Percentiles rank a stretch among this genome's conserved stretches.
phyloP scores from a whole-genome alignment of 2,797 vertebrate species.

The Amniataba percoides region DNA sequence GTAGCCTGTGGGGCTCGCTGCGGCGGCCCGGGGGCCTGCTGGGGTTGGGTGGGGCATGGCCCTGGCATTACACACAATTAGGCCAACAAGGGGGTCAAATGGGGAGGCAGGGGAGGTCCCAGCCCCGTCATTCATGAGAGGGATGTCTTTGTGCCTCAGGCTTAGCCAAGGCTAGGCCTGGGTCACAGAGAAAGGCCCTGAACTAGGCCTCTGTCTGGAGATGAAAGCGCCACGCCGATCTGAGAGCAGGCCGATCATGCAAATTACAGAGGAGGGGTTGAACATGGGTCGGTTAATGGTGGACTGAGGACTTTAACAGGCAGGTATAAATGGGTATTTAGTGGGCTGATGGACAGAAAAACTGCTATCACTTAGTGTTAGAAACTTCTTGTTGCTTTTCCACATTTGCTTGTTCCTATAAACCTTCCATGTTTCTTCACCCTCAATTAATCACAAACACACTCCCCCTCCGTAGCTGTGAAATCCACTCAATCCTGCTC shows the following conservation, averaged over 20 bases:
- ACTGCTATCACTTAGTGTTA: background rate
- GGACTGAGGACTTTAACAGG: slow-evolving; percentile 34
- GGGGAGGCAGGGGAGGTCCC: slow-evolving; percentile 70
- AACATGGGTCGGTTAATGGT: slow-evolving; percentile 36
- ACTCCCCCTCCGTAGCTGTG: slow-evolving; percentile 24
- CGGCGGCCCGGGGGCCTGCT: slow-evolving; percentile 41
- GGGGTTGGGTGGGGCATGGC: slow-evolving; percentile 65
- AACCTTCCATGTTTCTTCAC: slow-evolving; percentile 19
- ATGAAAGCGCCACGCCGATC: slow-evolving; percentile 70
- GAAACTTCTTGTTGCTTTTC: slow-evolving; percentile 16
- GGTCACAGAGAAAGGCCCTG: slow-evolving; percentile 68
- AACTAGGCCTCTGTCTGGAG: slow-evolving; percentile 69
- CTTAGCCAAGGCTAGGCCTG: slow-evolving; percentile 51
- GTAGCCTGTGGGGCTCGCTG: slow-evolving; percentile 57
- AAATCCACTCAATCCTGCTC: slow-evolving; percentile 54
- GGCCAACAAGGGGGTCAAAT: slow-evolving; percentile 80
- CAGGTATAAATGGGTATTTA: slow-evolving; percentile 18
- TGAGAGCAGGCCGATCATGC: slow-evolving; percentile 44
- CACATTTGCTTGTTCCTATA: slow-evolving; percentile 16
- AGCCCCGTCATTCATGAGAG: slow-evolving; percentile 71
- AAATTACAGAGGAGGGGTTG: slow-evolving; percentile 64
- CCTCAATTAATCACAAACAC: slow-evolving; percentile 40
- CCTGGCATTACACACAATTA: slow-evolving; percentile 84
- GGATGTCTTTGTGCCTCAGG: slow-evolving; percentile 68
- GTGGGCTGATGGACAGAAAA: slow-evolving; percentile 7